Conservation (phyloP, 2,888 invertebrate species). For the Cheilosia impressa region DNA sequence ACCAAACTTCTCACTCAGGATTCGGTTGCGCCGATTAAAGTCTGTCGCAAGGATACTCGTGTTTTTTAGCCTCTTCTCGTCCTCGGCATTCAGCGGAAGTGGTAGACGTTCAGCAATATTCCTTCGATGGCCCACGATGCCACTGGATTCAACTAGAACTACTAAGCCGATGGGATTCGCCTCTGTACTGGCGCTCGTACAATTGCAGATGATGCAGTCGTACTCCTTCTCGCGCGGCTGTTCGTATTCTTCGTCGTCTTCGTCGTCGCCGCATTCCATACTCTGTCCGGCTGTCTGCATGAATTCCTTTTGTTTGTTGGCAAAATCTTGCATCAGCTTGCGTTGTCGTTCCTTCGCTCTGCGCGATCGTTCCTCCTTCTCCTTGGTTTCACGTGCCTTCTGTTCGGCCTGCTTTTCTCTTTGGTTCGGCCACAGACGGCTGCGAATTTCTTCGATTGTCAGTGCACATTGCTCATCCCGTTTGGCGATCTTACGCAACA, state of each 20-base stretch:
- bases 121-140: conserved; percentile 92
- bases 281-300: conserved; percentile 91
- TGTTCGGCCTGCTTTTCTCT: conserved; percentile 91
- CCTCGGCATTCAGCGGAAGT: conserved; percentile 88
- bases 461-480: conserved; percentile 89
- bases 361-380: conserved; percentile 92
- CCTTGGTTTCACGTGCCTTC: conserved; percentile 86
- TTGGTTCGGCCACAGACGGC: conserved; percentile 91
- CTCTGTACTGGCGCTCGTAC: conserved; percentile 92
- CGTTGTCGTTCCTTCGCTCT: conserved; percentile 95
- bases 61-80: conserved; percentile 85
- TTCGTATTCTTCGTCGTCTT: conserved; percentile 85
- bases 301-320: conserved; percentile 94
- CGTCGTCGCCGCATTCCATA: conserved; percentile 84
- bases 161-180: conserved; percentile 94
- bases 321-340: conserved; percentile 96
- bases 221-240: conserved; percentile 89
- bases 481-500: conserved; percentile 90
- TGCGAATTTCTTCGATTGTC: conserved; percentile 88
- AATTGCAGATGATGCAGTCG: conserved; percentile 98
- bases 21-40: conserved; percentile 90
- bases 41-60: conserved; percentile 89
- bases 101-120: conserved; percentile 81
- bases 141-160: conserved; percentile 93
- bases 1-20: conserved; percentile 90